Base-by-base conservation (phyloP, 1,140 invertebrate genomes). In the Drosophila prosaltans region DNA sequence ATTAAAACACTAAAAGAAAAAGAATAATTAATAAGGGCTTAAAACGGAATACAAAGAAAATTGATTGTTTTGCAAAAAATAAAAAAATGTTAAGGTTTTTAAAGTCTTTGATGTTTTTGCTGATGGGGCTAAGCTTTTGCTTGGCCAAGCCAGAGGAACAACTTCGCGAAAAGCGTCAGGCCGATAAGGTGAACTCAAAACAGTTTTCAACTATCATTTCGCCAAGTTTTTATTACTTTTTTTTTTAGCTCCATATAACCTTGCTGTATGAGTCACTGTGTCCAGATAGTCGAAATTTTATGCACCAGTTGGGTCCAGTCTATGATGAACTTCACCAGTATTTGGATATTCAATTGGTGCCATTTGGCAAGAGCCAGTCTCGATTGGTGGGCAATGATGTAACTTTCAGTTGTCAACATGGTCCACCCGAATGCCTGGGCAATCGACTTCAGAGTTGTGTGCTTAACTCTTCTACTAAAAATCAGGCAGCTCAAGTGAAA, bases 231-330 rank as follows among this genome's bases (percentile, higher is more conserved):
- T 5, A 21, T 7, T 24, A 57, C 10, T 24, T 4, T 5, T 48
- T 1, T 62, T 9, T 6, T 11, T 39, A 92, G 91, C 70, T 92
- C 7, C 81, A 92, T 41, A 79, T 92, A 21, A 81, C 84, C 0
- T 64, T 97, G 57, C 97, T 96, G 76, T 98, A 97, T 82, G 97
- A 98, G 92, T 94, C 95, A 8, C 91, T 97, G 0, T 98, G 97
- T 86, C 95, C 95, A 0, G 96, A 97, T 82, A 97, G 96, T 82
- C 94, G 94, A 40, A 78, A 92, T 16, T 97, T 97, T 81, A 94
- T 97, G 62, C 76, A 90, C 2, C 94, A 96, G 80, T 83, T 95
- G 41, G 85, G 78, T 8, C 91, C 93, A 5, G 88, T 93, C 0
- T 93, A 94, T 86, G 71, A 92, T 3, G 81, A 93, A 58, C 80